Evolutionary conservation across 2,797 vertebrate species (phyloP).

Genomic region (Mionectes olivaceus): DNA sequence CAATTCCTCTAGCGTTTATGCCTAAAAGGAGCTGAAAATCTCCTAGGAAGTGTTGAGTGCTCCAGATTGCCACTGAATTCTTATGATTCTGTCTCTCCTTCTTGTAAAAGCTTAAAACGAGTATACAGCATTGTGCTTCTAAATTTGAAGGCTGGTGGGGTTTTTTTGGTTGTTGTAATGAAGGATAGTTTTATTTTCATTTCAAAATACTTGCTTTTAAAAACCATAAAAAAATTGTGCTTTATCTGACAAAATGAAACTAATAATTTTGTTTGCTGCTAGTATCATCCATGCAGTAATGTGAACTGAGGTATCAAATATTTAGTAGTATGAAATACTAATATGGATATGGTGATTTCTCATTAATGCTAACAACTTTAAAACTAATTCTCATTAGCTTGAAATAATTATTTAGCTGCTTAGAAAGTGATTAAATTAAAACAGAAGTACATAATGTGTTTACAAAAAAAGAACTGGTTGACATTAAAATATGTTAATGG

Average conservation of each 20-base stretch:
- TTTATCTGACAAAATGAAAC: conserved; percentile 68
- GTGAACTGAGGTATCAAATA: conserved; percentile 68
- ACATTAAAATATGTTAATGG: conserved; percentile 65
- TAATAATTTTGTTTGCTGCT: conserved; percentile 54
- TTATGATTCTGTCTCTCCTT: not conserved
- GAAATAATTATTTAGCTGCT: conserved; percentile 78
- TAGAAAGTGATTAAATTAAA: conserved; percentile 74
- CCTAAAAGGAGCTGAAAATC: not conserved
- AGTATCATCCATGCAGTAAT: conserved; percentile 49
- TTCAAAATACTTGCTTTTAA: conserved; percentile 57
- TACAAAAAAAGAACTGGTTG: conserved; percentile 54
- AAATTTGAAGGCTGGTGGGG: not conserved
- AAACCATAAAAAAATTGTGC: not conserved
- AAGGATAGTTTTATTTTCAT: conserved; percentile 29
- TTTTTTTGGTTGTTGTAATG: not conserved
- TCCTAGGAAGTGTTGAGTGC: not conserved
- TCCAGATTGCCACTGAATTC: not conserved
- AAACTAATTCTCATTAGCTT: conserved; percentile 73
- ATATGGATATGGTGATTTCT: conserved; percentile 72
- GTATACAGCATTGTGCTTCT: not conserved
- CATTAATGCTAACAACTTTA: conserved; percentile 73
- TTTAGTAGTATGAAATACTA: conserved; percentile 66
- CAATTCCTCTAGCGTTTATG: not conserved
- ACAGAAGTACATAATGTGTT: conserved; percentile 65
- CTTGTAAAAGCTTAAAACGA: not conserved